phyloP scores from a whole-genome alignment of 2,113 vertebrate species.

The Phalacrocorax aristotelis region DNA sequence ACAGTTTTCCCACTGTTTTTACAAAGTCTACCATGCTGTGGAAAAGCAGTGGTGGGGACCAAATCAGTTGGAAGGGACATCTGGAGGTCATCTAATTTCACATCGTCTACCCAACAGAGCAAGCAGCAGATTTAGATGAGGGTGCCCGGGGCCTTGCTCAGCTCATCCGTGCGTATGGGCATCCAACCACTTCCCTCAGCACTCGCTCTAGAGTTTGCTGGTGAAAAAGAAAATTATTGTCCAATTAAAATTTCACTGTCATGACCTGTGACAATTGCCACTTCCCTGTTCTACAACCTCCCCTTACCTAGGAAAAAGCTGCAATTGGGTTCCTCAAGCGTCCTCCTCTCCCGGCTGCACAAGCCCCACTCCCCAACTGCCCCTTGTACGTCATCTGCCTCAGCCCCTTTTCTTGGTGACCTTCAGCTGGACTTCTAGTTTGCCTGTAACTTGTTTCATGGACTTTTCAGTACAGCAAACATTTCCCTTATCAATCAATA shows the following conservation, averaged over 20 bases:
- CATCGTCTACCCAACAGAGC: not conserved
- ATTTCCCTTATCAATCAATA: not conserved
- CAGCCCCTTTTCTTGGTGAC: not conserved
- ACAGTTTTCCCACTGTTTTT: not conserved
- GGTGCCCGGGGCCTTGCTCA: not conserved
- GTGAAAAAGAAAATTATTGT: not conserved
- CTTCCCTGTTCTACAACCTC: not conserved
- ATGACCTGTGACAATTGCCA: not conserved
- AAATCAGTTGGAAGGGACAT: not conserved
- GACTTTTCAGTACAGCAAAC: not conserved
- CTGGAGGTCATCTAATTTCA: not conserved
- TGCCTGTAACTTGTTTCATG: not conserved
- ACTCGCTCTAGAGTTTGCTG: not conserved
- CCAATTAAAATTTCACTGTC: not conserved
- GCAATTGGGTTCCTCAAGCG: not conserved
- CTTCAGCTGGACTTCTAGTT: not conserved
- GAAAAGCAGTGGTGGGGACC: not conserved
- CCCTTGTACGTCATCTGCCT: not conserved
- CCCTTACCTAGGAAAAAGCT: not conserved
- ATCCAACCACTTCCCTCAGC: not conserved
- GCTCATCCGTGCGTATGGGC: not conserved
- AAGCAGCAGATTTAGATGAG: not conserved
- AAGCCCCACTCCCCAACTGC: not conserved
- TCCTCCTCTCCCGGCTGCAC: not conserved
- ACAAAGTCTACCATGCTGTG: fast-evolving